These are phyloP conservation scores for Macrosiphum euphorbiae DNA, from an alignment of 2,888 invertebrate genomes.

Conservation along the genomic window DNA sequence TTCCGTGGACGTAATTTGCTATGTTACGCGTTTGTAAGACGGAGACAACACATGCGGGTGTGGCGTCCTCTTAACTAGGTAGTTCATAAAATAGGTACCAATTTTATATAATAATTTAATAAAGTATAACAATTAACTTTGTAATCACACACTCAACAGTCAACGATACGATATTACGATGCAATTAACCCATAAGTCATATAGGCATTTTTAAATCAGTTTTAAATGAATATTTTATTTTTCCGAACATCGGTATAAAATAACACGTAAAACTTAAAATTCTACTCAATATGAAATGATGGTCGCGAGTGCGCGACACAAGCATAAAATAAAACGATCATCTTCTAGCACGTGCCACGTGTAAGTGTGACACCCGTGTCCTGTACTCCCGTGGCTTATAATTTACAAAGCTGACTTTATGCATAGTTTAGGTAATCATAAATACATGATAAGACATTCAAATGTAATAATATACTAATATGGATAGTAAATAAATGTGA, in stretches of 20 bases:
- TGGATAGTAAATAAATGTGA: too few species aligned
- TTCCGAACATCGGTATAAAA: neutral
- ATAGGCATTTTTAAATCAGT: neutral
- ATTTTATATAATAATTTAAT: too few species aligned
- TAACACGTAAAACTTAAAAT: neutral
- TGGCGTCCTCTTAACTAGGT: too few species aligned
- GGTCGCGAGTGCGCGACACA: neutral
- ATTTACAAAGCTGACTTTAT: neutral
- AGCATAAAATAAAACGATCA: neutral
- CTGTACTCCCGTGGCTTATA: neutral
- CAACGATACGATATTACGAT: neutral
- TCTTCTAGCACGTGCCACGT: neutral
- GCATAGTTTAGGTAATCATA: too few species aligned
- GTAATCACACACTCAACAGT: neutral
- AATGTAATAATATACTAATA: too few species aligned
- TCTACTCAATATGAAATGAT: neutral
- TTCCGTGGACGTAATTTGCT: too few species aligned
- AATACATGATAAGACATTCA: too few species aligned
- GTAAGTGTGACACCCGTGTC: too few species aligned
- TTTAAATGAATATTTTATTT: neutral
- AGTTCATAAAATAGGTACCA: too few species aligned
- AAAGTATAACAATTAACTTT: too few species aligned
- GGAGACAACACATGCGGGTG: too few species aligned
- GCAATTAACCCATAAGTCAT: neutral
- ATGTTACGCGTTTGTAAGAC: too few species aligned